Conservation (phyloP, 35 echinoderm and acorn worm genomes). For the Lytechinus variegatus region DNA sequence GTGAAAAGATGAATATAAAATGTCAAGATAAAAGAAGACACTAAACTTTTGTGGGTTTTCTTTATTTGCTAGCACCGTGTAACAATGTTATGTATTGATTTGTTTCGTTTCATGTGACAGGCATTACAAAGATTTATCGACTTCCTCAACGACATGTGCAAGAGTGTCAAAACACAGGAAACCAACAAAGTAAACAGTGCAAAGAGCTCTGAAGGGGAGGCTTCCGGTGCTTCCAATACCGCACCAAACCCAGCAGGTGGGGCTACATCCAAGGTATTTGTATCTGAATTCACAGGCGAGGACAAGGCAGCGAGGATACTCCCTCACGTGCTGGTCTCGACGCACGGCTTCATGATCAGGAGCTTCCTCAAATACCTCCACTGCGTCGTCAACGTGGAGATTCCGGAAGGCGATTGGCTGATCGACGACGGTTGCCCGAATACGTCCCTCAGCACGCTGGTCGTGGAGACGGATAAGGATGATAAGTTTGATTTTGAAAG, state of each 20-base stretch:
- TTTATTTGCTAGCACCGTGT: no score
- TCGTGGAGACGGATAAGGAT: constrained; percentile 44
- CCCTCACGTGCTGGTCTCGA: background rate
- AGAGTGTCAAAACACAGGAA: constrained; percentile 32
- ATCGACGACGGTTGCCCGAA: constrained; percentile 46
- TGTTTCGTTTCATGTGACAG: background rate
- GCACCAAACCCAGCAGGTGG: background rate
- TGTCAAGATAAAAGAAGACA: no score
- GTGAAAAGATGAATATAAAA: no score
- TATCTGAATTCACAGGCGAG: constrained; percentile 41
- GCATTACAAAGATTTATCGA: background rate
- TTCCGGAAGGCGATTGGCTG: constrained; percentile 40
- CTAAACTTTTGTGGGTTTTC: no score
- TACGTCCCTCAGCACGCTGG: constrained; percentile 36
- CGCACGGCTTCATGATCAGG: constrained; percentile 36
- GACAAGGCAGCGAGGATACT: constrained; percentile 23
- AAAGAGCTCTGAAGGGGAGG: background rate
- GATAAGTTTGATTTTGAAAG: constrained; percentile 48
- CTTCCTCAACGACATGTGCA: constrained; percentile 48
- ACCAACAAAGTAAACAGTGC: constrained; percentile 6
- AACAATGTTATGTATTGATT: no score
- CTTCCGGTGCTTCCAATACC: background rate
- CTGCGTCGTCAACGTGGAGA: constrained; percentile 39
- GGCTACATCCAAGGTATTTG: constrained; percentile 37
- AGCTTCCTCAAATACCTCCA: constrained; percentile 35